Evolutionary conservation across 2,113 vertebrate genomes (phyloP).

Genomic region (Chitala chitala): DNA sequence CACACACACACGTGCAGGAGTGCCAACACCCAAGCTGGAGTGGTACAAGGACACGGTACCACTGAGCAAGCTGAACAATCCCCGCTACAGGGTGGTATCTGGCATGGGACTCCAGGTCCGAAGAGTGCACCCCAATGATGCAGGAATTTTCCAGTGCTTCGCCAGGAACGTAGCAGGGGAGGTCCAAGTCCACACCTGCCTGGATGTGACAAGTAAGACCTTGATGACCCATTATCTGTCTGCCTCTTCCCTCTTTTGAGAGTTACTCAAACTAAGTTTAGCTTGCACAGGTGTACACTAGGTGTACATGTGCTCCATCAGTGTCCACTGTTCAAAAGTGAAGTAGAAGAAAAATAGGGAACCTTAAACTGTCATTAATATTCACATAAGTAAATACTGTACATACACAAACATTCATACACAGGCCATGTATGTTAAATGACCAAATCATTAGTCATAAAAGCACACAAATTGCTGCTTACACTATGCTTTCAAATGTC

Average conservation of each 20-base stretch:
- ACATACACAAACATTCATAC: too few species aligned
- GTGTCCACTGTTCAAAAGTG: too few species aligned
- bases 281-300: too few species aligned
- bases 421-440: too few species aligned
- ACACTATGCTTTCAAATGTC: too few species aligned
- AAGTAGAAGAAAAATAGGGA: too few species aligned
- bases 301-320: too few species aligned
- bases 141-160: conserved; percentile 90
- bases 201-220: conserved; percentile 87
- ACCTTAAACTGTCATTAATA: too few species aligned
- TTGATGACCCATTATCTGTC: not conserved
- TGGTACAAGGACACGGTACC: conserved; percentile 86
- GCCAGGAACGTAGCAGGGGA: conserved; percentile 80
- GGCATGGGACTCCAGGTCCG: conserved; percentile 71
- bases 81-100: conserved; percentile 73
- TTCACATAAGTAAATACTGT: too few species aligned
- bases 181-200: conserved; percentile 73
- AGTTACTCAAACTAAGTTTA: not conserved
- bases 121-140: conserved; percentile 69
- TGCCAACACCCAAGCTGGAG: conserved; percentile 72
- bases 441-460: too few species aligned
- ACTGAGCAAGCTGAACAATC: conserved; percentile 68
- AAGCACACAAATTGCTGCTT: too few species aligned
- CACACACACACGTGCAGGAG: conserved; percentile 53
- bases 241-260: not conserved